Base-by-base conservation (phyloP, 1,140 invertebrate species). In the Hyles euphorbiae region DNA sequence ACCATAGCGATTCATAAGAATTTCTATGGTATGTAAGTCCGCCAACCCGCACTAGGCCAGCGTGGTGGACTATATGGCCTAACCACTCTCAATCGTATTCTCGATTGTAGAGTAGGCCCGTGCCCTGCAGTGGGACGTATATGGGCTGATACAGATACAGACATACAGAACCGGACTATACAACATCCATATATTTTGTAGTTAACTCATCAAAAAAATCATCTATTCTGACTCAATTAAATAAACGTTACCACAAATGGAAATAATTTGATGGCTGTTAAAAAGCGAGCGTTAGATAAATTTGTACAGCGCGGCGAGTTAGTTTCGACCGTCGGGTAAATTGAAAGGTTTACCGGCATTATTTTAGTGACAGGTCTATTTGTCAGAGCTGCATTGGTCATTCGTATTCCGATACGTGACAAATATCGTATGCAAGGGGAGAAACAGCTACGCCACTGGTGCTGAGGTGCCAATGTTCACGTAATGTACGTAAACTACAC, bases 311-410 rank as follows among this genome's bases (percentile, higher is more conserved):
- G 33, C 58, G 50, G 5, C 1, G 36, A 40, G 36, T 8, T 40
- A 8, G 36, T 47, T 59, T 55, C 53, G 36, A 57, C n/a, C 8
- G 5, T 50, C 54, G 55, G 55, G 34, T 59, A 32, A 53, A 53
- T 46, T 60, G 49, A 61, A 61, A 53, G 55, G 60, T 57, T 58
- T 58, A 62, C 44, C 22, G 60, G 56, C 34, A 49, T 51, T 52
- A 57, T 58, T 63, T 58, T 32, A 63, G 47, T 56, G 56, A 63
- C 61, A 63, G 61, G 34, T 58, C 61, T 63, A 63, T 63, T 63
- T 63, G 56, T 63, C 61, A 36, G 56, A 56, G 48, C 45, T 54
- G 56, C 51, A 45, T 53, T 36, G 59, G 53, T 61, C 53, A 61
- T 56, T 56, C 33, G 53, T 46, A 61, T 56, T 53, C 36, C 10